phyloP scores from a whole-genome alignment of 1,140 invertebrate species.

The Trichogramma pretiosum region DNA sequence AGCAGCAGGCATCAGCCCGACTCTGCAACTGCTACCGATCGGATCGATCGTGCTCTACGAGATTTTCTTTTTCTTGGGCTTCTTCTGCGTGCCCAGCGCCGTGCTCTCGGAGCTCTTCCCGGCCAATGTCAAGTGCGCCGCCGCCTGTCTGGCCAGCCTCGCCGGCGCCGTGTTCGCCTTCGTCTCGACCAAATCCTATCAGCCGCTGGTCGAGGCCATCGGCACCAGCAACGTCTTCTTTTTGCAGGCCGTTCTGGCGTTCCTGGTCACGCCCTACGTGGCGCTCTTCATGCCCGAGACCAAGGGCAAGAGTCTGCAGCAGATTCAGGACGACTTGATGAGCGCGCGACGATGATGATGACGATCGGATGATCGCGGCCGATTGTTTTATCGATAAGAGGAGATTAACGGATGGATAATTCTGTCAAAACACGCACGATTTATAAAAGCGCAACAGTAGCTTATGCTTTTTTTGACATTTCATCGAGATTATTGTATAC shows the following conservation, averaged over 20 bases:
- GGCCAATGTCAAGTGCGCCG: conserved; percentile 57
- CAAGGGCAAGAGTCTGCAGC: conserved; percentile 62
- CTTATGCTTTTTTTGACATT: too few relatives aligned
- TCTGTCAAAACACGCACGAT: too few relatives aligned
- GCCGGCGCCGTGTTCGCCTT: conserved; percentile 64
- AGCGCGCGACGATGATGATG: too few relatives aligned
- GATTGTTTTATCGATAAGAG: too few relatives aligned
- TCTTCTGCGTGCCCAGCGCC: conserved; percentile 61
- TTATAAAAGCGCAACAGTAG: too few relatives aligned
- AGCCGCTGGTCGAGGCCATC: conserved; percentile 50
- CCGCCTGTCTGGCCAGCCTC: conserved; percentile 58
- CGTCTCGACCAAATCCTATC: conserved; percentile 63
- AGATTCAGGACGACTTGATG: conserved; percentile 25
- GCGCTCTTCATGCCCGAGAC: conserved; percentile 65
- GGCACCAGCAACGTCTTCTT: conserved; percentile 30
- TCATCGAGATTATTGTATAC: too few relatives aligned
- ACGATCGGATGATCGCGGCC: too few relatives aligned
- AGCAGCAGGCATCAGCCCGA: conserved; percentile 37
- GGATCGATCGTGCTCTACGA: conserved; percentile 18
- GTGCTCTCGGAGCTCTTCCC: conserved; percentile 67
- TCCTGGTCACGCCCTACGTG: conserved; percentile 55
- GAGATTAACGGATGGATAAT: too few relatives aligned
- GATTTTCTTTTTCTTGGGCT: conserved; percentile 42
- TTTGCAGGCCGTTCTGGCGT: conserved; percentile 33
- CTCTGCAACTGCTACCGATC: conserved; percentile 24